Conservation (phyloP, 1,140 invertebrate genomes). For the Stenopsyche tienmushanensis region DNA sequence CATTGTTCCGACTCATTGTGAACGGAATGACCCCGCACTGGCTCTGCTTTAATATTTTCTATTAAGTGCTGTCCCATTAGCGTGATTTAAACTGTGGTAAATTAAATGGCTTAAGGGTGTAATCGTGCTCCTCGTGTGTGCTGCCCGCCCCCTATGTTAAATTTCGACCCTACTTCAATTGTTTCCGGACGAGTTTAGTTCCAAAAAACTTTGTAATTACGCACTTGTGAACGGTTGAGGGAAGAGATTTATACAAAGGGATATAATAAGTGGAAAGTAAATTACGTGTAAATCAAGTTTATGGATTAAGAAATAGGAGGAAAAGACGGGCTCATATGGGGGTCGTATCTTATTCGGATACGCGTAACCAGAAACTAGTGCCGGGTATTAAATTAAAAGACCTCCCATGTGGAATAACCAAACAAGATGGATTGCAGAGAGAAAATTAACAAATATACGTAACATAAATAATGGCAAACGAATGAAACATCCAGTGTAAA, state of each 20-base stretch:
- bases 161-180: neutral
- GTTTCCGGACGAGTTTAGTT: neutral
- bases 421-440: neutral
- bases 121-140: no score
- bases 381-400: neutral
- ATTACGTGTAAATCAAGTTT: neutral
- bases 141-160: neutral
- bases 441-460: constrained; percentile 1
- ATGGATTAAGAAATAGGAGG: neutral
- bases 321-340: neutral
- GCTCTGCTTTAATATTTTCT: constrained; percentile 18
- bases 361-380: no score
- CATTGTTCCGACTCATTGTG: constrained; percentile 7
- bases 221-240: neutral
- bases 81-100: constrained; percentile 18
- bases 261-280: neutral
- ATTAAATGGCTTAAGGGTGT: constrained; percentile 17
- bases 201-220: neutral
- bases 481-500: no score
- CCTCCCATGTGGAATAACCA: neutral
- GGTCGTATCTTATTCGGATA: no score
- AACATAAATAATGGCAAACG: no score
- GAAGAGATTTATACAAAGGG: neutral
- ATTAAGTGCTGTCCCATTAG: constrained; percentile 31
- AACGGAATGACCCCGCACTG: neutral